Evolutionary conservation across 2,888 invertebrate species (phyloP).

Genomic region (Eulithis prunata): DNA sequence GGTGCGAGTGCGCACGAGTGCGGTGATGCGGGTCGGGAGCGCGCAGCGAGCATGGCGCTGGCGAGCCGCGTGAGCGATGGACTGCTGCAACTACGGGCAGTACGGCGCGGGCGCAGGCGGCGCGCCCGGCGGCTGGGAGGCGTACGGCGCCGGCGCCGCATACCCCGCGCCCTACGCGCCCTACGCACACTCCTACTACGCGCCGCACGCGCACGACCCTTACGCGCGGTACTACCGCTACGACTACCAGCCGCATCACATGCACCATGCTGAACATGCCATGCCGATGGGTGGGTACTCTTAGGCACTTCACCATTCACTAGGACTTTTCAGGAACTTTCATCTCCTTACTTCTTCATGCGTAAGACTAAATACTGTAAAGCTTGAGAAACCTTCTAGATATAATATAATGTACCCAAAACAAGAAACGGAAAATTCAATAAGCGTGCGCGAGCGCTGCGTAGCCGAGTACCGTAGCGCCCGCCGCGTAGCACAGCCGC

Average conservation of each 20-base stretch:
- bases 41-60: constrained; percentile 63
- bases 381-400: no score
- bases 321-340: no score
- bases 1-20: constrained; percentile 49
- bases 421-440: neutral
- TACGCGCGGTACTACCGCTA: constrained; percentile 79
- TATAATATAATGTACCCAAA: no score
- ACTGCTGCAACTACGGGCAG: constrained; percentile 82
- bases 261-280: constrained; percentile 74
- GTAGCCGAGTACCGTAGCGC: constrained; percentile 11
- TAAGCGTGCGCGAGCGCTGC: constrained; percentile 18
- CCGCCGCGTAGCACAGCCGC: constrained; percentile 6
- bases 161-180: constrained; percentile 63
- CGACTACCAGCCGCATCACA: constrained; percentile 73
- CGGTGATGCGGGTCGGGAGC: constrained; percentile 51
- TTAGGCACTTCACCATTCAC: no score
- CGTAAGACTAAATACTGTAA: no score
- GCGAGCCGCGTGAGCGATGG: constrained; percentile 75
- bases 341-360: no score
- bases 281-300: constrained; percentile 74
- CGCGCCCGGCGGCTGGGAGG: constrained; percentile 57
- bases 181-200: constrained; percentile 64
- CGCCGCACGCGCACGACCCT: constrained; percentile 74
- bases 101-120: constrained; percentile 71
- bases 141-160: constrained; percentile 53